Conservation (phyloP, 2,888 invertebrate species). For the Resseliella maxima region DNA sequence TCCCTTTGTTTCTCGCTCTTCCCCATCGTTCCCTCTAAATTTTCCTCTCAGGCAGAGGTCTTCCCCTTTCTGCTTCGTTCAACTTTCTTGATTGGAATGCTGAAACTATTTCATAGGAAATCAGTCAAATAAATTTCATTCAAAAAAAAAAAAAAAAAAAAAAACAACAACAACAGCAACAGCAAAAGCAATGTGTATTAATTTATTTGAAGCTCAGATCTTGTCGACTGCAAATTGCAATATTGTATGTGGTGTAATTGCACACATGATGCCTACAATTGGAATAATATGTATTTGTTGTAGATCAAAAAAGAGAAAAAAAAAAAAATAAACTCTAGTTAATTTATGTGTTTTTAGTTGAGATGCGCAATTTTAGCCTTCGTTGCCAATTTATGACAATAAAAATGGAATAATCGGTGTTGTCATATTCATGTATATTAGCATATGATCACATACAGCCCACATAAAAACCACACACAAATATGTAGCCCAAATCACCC, state of each 20-base stretch:
- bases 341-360: conserved; percentile 6
- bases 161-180: too few relatives aligned
- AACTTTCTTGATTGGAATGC: background rate
- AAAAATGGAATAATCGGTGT: background rate
- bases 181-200: too few relatives aligned
- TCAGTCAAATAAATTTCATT: background rate
- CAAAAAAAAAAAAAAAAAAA: too few relatives aligned
- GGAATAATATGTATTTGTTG: background rate
- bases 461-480: too few relatives aligned
- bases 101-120: background rate
- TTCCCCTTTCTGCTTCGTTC: too few relatives aligned
- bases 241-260: background rate
- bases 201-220: too few relatives aligned
- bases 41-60: too few relatives aligned
- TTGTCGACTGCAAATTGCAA: too few relatives aligned
- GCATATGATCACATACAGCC: background rate
- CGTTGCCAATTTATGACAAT: conserved; percentile 14
- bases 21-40: too few relatives aligned
- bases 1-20: too few relatives aligned
- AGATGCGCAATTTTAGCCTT: conserved; percentile 11
- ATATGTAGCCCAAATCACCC: too few relatives aligned
- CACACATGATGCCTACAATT: background rate
- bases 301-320: background rate
- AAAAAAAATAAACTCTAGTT: too few relatives aligned
- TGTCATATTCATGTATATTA: background rate